Conservation (phyloP, 2,797 vertebrate species). For the Acanthopagrus latus region DNA sequence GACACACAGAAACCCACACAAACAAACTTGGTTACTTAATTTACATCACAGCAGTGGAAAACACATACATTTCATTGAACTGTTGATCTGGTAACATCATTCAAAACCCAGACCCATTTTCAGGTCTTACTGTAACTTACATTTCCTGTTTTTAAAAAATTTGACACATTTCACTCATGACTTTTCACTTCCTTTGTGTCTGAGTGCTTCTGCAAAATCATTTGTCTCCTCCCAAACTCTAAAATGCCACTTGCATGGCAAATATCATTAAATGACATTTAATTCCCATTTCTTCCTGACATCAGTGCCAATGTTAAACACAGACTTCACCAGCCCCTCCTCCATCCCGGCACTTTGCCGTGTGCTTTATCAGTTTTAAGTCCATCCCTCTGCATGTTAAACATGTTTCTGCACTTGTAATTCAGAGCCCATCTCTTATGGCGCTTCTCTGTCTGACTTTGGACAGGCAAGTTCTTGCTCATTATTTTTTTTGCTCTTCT, state of each 20-base stretch:
- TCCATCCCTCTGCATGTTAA: constrained; percentile 34
- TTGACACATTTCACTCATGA: neutral
- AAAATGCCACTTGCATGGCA: constrained; percentile 50
- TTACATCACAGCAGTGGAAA: constrained; percentile 2
- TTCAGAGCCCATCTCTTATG: constrained; percentile 19
- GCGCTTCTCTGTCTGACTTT: constrained; percentile 24
- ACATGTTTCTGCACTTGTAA: constrained; percentile 18
- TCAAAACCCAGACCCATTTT: neutral
- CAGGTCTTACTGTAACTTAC: neutral
- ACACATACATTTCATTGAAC: neutral
- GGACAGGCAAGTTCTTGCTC: constrained; percentile 8
- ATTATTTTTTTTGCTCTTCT: constrained; percentile 14
- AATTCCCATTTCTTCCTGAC: constrained; percentile 48
- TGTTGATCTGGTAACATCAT: constrained; percentile 1
- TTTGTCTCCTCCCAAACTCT: neutral
- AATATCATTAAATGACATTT: constrained; percentile 55
- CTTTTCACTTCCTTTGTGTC: constrained; percentile 19
- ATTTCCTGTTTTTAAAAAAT: constrained; percentile 23
- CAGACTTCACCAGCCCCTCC: constrained; percentile 15
- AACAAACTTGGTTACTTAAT: neutral
- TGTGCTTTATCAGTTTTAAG: constrained; percentile 35
- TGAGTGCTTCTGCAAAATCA: neutral
- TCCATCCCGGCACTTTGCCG: neutral
- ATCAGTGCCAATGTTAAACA: constrained; percentile 51
- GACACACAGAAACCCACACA: constrained; percentile 6